Base-by-base conservation (phyloP, 2,888 invertebrate genomes). In the Koerneria pararmatus region DNA sequence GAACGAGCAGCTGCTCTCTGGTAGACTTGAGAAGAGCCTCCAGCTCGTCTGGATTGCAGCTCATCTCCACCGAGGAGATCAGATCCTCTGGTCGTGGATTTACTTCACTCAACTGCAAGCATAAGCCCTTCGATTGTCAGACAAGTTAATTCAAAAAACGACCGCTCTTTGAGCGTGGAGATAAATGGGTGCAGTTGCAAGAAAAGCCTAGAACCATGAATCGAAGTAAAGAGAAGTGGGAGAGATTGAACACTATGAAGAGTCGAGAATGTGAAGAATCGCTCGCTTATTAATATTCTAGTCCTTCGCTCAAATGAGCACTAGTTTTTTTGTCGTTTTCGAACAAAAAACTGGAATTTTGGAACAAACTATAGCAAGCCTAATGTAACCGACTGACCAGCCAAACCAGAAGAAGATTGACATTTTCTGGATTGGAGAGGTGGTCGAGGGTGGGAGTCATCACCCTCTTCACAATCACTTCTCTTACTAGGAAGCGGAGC, bases 361-460 rank as follows among this genome's bases (percentile, higher is more conserved):
- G n/a, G n/a, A n/a, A n/a, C n/a, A n/a, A n/a, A n/a, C n/a, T n/a
- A n/a, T n/a, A n/a, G n/a, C n/a, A n/a, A n/a, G n/a, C 15, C 54
- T 22, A 32, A 46, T 24, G 3, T 6, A 24, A 29, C 29, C 5
- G 29, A 69, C 89, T 88, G 84, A 92, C 92, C 88, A 91, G 88
- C 90, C 91, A 91, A 80, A 92, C 88, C 82, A 93, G 90, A 71
- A 89, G 88, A 85, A 92, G 90, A 86, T 94, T 94, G 75, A 94
- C 90, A 83, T 91, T 92, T 87, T 93, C 92, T 61, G 94, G 93
- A 85, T 93, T 92, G 53, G 91, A 90, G 69, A 91, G 84, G 74
- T 90, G 85, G 80, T 89, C 88, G 58, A 92, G 85, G 46, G 90
- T 85, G 0, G 91, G 91, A 64, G 88, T 85, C 65, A 92, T 87